phyloP scores from a whole-genome alignment of 2,797 vertebrate genomes.

The Spheniscus humboldti region DNA sequence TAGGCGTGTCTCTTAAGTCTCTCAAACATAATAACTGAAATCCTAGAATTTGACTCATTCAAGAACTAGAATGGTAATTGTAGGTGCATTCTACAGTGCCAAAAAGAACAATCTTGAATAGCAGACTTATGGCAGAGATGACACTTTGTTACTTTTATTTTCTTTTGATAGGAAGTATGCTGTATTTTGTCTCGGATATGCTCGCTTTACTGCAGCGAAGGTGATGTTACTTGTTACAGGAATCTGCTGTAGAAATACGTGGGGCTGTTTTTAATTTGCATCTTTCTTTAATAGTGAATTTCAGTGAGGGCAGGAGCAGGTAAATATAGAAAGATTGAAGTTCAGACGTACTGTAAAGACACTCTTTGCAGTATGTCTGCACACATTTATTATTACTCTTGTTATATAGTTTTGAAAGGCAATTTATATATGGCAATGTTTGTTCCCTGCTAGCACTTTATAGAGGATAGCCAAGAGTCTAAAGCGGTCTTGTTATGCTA shows the following conservation, averaged over 20 bases:
- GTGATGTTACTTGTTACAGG: background rate
- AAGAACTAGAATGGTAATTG: background rate
- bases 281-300: background rate
- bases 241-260: background rate
- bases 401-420: background rate
- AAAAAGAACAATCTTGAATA: background rate
- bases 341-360: background rate
- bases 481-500: background rate
- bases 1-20: background rate
- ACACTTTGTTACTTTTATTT: background rate
- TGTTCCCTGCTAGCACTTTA: background rate
- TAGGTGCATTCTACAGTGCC: background rate
- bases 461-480: background rate
- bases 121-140: background rate
- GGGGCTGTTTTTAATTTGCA: background rate
- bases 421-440: background rate
- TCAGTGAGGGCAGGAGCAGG: background rate
- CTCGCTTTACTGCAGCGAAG: background rate
- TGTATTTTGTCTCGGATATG: background rate
- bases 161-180: background rate
- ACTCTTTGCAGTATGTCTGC: background rate
- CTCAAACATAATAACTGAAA: background rate
- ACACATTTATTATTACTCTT: background rate
- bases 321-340: rapidly evolving
- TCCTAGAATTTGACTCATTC: background rate